These are phyloP conservation scores for Noctua fimbriata DNA, from an alignment of 2,888 invertebrate genomes.

Conservation along the genomic window DNA sequence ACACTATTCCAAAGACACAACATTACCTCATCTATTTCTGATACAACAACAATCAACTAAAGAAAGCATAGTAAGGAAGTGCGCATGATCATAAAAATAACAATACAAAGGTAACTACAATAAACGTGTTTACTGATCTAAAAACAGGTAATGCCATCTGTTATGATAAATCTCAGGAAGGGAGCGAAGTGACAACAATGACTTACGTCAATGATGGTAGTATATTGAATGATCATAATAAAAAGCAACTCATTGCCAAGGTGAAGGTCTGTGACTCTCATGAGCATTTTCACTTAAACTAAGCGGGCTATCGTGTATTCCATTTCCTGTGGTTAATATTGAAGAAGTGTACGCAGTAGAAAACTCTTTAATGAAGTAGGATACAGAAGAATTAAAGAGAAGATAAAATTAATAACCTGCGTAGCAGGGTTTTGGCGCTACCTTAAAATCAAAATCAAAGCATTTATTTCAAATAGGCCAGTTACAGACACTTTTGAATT, in stretches of 20 bases:
- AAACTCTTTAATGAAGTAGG: neutral
- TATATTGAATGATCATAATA: neutral
- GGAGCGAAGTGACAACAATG: neutral
- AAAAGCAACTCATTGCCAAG: neutral
- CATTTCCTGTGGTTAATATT: neutral
- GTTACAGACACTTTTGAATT: no score
- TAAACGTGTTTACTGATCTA: slow-evolving; percentile 25
- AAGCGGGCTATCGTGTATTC: neutral
- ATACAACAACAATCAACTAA: neutral
- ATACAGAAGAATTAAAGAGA: neutral
- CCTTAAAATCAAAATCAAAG: no score
- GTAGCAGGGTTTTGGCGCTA: neutral
- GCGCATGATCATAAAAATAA: neutral
- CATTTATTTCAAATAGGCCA: no score
- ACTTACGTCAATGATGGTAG: neutral
- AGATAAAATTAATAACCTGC: neutral
- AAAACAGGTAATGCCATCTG: neutral
- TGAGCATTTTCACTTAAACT: neutral
- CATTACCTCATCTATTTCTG: neutral
- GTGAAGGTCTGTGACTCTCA: neutral
- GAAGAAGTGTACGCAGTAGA: neutral
- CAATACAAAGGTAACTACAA: neutral
- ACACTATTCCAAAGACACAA: neutral
- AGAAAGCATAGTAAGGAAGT: slow-evolving; percentile 13
- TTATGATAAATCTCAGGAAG: neutral